Percentiles rank a stretch among this genome's conserved stretches.
Conservation (phyloP, 1,140 invertebrate species). For the Calliphora vicina region DNA sequence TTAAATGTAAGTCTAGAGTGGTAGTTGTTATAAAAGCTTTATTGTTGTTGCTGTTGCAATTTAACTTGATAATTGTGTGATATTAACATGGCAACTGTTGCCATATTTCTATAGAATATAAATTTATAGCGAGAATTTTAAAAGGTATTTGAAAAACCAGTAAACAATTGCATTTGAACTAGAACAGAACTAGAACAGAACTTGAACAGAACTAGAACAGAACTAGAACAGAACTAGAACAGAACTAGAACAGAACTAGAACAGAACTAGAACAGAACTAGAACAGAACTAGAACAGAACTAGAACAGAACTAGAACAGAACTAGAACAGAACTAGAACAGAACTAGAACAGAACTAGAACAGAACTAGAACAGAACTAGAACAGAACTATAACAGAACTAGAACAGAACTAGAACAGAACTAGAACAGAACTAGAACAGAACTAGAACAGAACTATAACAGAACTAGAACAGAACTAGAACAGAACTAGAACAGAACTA, state of each 20-base stretch:
- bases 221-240: not conserved
- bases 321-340: not conserved
- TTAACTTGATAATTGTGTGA: constrained; percentile 24
- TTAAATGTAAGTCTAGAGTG: not conserved
- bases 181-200: not conserved
- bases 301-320: not conserved
- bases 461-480: not conserved
- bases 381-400: not conserved
- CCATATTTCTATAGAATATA: not conserved
- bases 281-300: not conserved
- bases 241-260: not conserved
- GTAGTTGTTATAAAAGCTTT: not conserved
- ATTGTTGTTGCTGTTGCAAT: not conserved
- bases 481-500: not conserved
- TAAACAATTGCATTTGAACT: not conserved
- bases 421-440: not conserved
- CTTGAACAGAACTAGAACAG: not conserved
- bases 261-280: not conserved
- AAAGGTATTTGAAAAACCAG: not conserved
- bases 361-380: not conserved
- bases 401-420: not conserved
- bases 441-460: too few relatives aligned
- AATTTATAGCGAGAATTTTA: not conserved
- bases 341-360: not conserved
- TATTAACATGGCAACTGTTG: constrained; percentile 27